Conservation (phyloP, 2,888 invertebrate genomes). For the Synanthedon formicaeformis region DNA sequence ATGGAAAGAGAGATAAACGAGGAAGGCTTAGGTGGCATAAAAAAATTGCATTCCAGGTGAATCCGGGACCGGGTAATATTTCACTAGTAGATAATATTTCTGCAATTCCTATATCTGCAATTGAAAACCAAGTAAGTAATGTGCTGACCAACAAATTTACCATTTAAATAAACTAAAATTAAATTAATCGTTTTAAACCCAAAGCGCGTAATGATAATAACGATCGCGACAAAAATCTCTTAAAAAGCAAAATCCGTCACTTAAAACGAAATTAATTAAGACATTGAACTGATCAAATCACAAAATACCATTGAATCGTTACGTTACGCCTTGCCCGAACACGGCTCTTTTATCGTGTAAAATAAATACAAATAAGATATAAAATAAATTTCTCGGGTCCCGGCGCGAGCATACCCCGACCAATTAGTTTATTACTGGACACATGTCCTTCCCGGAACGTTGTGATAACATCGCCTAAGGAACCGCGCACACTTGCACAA, state of each 20-base stretch:
- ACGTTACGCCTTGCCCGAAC: conserved; percentile 10
- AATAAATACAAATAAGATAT: conserved; percentile 31
- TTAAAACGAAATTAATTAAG: conserved; percentile 48
- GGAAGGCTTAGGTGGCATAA: no score
- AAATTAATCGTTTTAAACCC: no score
- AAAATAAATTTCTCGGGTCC: conserved; percentile 31
- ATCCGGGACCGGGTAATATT: no score
- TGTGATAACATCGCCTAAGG: conserved; percentile 45
- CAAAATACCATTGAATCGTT: conserved; percentile 12
- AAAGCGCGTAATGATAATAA: no score
- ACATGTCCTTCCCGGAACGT: conserved; percentile 63
- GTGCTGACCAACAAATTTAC: no score
- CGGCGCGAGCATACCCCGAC: conserved; percentile 49
- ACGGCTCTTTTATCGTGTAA: conserved; percentile 14
- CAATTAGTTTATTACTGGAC: conserved; percentile 69
- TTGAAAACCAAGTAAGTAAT: no score
- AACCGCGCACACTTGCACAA: conserved; percentile 1
- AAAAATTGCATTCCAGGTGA: no score
- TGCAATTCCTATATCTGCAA: no score
- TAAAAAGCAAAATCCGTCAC: conserved; percentile 1
- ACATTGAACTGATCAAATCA: conserved; percentile 27
- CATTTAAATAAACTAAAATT: no score
- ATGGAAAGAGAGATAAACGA: no score
- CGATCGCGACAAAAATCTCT: background rate
- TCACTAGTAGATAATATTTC: no score